Evolutionary conservation across 2,797 vertebrate genomes (phyloP).

Genomic region (Choloepus didactylus): DNA sequence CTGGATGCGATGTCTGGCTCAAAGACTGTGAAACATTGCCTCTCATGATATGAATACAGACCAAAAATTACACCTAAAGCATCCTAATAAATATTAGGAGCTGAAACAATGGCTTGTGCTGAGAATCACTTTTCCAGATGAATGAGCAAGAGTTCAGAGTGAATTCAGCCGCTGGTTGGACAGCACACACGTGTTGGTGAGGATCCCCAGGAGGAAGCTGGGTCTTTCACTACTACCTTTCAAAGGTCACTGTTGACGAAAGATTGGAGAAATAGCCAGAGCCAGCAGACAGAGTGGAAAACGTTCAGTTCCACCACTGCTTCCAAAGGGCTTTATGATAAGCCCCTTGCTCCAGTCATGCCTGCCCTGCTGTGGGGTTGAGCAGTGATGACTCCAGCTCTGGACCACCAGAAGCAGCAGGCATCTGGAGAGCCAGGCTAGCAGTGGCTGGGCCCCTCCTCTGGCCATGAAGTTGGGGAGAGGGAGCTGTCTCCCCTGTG

Average conservation of each 20-base stretch:
- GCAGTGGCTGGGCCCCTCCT: not conserved
- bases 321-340: not conserved
- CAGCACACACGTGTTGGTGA: not conserved
- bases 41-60: not conserved
- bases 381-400: rapidly evolving
- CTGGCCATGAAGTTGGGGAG: too few species aligned
- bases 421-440: not conserved
- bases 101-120: not conserved
- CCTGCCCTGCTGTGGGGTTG: not conserved
- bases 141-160: not conserved
- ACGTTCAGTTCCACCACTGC: not conserved
- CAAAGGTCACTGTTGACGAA: not conserved
- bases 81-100: rapidly evolving
- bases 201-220: not conserved
- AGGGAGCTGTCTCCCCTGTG: too few species aligned
- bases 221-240: not conserved
- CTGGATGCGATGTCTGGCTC: not conserved
- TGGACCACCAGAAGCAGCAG: not conserved
- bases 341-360: not conserved
- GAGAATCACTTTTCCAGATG: not conserved
- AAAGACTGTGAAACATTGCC: rapidly evolving
- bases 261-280: constrained; percentile 36
- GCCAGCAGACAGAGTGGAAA: not conserved
- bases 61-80: not conserved
- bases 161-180: not conserved